phyloP scores from a whole-genome alignment of 2,113 vertebrate genomes.

The Equus quagga region DNA sequence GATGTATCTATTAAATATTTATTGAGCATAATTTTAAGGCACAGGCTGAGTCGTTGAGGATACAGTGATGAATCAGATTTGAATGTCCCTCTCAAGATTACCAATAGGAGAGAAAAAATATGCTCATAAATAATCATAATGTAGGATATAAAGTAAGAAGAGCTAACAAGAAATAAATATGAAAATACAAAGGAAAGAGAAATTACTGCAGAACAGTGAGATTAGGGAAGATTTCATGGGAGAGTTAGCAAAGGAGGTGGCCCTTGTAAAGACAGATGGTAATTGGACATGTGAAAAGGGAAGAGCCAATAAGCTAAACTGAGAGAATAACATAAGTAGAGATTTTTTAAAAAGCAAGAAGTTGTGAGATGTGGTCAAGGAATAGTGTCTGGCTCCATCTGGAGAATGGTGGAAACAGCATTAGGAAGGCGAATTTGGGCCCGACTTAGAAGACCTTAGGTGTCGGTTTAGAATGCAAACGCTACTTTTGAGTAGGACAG shows the following conservation, averaged over 20 bases:
- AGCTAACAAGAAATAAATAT: neutral
- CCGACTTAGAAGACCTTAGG: neutral
- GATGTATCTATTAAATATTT: neutral
- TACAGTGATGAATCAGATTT: neutral
- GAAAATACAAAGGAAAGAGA: neutral
- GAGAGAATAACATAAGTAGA: neutral
- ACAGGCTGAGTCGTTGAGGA: neutral
- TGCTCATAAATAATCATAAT: neutral
- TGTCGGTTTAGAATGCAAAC: neutral
- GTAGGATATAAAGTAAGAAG: neutral
- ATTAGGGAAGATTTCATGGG: neutral
- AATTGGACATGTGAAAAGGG: neutral
- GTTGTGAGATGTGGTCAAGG: neutral
- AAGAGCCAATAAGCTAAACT: neutral
- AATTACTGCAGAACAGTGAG: neutral
- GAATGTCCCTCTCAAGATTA: neutral
- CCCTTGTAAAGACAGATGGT: neutral
- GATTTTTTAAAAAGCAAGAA: neutral
- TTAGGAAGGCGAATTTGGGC: neutral
- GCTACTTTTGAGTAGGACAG: neutral
- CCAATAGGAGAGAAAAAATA: neutral
- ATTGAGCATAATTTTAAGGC: conserved; percentile 41
- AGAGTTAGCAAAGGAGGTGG: neutral
- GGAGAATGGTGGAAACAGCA: neutral
- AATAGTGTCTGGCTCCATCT: neutral